Evolutionary conservation across 2,113 vertebrate genomes (phyloP), one percentile per base, ranked within the genome.

Genomic region (Rissa tridactyla): DNA sequence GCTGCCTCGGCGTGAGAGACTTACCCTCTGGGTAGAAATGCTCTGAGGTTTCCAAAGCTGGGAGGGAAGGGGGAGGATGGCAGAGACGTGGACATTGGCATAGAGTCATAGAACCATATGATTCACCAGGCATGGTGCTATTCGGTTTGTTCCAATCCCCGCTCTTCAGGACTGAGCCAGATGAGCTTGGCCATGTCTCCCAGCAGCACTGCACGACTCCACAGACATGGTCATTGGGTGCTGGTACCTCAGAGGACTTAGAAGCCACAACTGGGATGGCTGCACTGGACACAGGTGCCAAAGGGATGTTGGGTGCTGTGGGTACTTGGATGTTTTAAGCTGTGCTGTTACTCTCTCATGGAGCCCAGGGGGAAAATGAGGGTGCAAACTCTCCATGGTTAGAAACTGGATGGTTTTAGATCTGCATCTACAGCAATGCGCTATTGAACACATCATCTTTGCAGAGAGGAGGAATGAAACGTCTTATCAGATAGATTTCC

Each of bases 41-140:
- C 22, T 79, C 14, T 20, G 40, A 51, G 46, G 42, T 79, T 25
- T 78, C 27, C 30, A 60, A 57, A 51, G n/a, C 36, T 47, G 42
- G 25, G 23, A 65, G 18, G n/a, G 42, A 71, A 79, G 5, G 4
- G 12, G 10, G 30, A 80, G 19, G 17, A 18, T 17, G 46, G 10
- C 29, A 26, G 19, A 9, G n/a, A 49, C 0, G 0, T 11, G 54
- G 51, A 9, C 1, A 5, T 5, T 12, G 13, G 4, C 6, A 46
- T 19, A 19, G 44, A 18, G 18, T 46, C 44, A 46, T 46, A 44
- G 42, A 44, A 44, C 6, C 42, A 44, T 15, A 46, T 46, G 44
- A 46, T 46, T 46, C 44, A 46, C 17, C 17, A 46, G 13, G 4
- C 6, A 4, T 2, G 55, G 17, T 30, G 23, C 46, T 26, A 7